Evolutionary conservation across 2,888 invertebrate genomes (phyloP).

Genomic region (Amorpha juglandis): DNA sequence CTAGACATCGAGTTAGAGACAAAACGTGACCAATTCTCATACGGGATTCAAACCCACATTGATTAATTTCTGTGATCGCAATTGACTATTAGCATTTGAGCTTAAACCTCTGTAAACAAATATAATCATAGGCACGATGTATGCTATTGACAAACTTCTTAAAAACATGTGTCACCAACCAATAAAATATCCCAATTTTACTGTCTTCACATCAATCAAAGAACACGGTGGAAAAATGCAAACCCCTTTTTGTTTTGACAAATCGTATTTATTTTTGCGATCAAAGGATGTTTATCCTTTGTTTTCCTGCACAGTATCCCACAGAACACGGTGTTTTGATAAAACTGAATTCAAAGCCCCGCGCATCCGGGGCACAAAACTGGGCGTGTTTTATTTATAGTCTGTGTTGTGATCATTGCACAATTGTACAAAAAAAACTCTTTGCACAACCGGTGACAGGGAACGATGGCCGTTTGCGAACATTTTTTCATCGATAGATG

Average conservation of each 20-base stretch:
- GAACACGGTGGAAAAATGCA: conserved; percentile 12
- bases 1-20: no score
- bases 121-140: no score
- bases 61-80: no score
- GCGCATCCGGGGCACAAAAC: conserved; percentile 49
- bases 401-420: conserved; percentile 64
- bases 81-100: no score
- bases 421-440: conserved; percentile 56
- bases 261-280: conserved; percentile 30
- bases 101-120: no score
- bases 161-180: neutral
- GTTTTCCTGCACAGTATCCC: conserved; percentile 39
- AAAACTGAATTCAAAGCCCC: conserved; percentile 43
- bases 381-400: conserved; percentile 51
- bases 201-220: neutral
- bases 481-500: conserved; percentile 41
- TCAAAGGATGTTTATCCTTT: conserved; percentile 38
- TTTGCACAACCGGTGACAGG: conserved; percentile 51
- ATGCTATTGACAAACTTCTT: neutral
- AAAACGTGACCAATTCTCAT: no score
- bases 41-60: no score
- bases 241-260: conserved; percentile 27
- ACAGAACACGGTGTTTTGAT: conserved; percentile 39
- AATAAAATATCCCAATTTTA: conserved; percentile 12
- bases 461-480: conserved; percentile 44